Percentiles rank a stretch among this genome's conserved stretches.
phyloP scores from a whole-genome alignment of 2,113 vertebrate species.

The Castor canadensis region DNA sequence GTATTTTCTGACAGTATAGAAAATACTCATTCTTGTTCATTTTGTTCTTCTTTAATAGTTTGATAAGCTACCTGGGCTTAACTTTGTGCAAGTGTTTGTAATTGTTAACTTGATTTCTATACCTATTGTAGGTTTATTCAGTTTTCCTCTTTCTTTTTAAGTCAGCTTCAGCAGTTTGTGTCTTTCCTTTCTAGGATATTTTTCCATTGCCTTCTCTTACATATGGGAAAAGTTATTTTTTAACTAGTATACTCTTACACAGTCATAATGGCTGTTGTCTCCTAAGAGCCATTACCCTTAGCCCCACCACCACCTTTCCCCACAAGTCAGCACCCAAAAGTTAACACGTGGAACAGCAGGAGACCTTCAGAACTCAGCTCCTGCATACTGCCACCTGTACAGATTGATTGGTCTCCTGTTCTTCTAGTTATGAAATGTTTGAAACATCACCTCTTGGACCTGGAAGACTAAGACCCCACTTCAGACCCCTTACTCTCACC shows the following conservation, averaged over 20 bases:
- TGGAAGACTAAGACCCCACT: not conserved
- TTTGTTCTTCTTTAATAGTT: not conserved
- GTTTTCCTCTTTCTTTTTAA: not conserved
- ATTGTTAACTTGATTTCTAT: not conserved
- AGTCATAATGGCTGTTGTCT: conserved; percentile 14
- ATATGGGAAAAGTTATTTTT: not conserved
- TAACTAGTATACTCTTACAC: not conserved
- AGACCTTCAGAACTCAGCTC: not conserved
- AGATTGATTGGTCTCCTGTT: not conserved
- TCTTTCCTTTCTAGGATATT: conserved; percentile 2
- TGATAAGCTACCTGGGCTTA: not conserved
- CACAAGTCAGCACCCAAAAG: not conserved
- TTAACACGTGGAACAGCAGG: not conserved
- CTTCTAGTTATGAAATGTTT: not conserved
- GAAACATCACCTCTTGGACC: not conserved
- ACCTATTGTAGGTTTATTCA: not conserved
- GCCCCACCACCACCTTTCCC: not conserved
- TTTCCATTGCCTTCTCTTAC: not conserved
- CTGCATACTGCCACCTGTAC: not conserved
- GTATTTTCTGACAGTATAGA: not conserved
- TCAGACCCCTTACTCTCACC: not conserved
- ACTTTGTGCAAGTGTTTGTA: not conserved
- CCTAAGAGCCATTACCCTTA: not conserved
- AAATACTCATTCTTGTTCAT: not conserved
- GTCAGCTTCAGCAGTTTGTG: not conserved